Conservation (phyloP, 1,140 invertebrate genomes). For the Lerema accius region DNA sequence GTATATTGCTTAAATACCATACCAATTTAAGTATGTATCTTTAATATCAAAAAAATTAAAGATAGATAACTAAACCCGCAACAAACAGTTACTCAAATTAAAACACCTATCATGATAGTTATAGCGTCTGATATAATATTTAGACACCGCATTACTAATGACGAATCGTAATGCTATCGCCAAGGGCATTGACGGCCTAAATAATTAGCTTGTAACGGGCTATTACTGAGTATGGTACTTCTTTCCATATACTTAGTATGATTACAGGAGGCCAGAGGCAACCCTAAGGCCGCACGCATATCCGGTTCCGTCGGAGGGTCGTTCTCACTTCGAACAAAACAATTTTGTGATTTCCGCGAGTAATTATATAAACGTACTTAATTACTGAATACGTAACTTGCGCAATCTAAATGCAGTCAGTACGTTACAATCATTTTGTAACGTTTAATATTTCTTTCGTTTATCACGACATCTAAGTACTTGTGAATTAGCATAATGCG, state of each 20-base stretch:
- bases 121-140: background rate
- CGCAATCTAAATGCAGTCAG: slow-evolving; percentile 32
- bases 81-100: background rate
- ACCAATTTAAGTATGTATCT: too few relatives aligned
- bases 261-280: slow-evolving; percentile 34
- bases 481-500: slow-evolving; percentile 20
- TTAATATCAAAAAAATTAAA: too few relatives aligned
- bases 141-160: background rate
- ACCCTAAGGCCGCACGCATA: slow-evolving; percentile 57
- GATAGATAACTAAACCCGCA: too few relatives aligned
- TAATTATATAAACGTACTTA: too few relatives aligned
- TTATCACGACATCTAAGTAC: slow-evolving; percentile 16
- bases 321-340: slow-evolving; percentile 67
- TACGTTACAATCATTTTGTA: slow-evolving; percentile 17
- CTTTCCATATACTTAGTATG: slow-evolving; percentile 13
- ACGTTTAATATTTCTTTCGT: slow-evolving; percentile 9
- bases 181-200: slow-evolving; percentile 30
- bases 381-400: slow-evolving; percentile 19
- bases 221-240: slow-evolving; percentile 23
- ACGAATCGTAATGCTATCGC: slow-evolving; percentile 14
- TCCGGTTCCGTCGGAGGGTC: slow-evolving; percentile 68
- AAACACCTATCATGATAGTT: background rate
- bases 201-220: slow-evolving; percentile 30
- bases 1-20: too few relatives aligned
- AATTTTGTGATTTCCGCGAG: slow-evolving; percentile 60